A percentile compares a stretch with the other conserved stretches of the same genome.
phyloP scores from a whole-genome alignment of 2,113 vertebrate species.

The Vimba vimba region DNA sequence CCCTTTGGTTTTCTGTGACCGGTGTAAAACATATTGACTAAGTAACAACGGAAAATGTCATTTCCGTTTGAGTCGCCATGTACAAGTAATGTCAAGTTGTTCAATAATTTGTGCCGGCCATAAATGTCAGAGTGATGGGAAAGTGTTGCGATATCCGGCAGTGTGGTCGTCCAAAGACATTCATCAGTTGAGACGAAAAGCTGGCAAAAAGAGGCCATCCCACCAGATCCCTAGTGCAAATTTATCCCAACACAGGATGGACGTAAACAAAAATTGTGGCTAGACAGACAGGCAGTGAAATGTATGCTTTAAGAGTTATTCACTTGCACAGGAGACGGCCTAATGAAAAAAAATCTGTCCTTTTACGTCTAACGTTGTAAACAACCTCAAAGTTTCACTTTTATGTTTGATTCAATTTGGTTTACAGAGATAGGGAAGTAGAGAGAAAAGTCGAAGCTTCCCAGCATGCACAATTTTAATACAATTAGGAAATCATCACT shows the following conservation, averaged over 20 bases:
- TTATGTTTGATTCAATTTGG: constrained; percentile 25
- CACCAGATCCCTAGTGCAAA: not conserved
- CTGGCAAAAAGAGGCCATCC: constrained; percentile 19
- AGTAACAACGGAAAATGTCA: constrained; percentile 31
- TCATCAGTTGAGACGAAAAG: constrained; percentile 35
- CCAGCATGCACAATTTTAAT: constrained; percentile 18
- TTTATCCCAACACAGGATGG: not conserved
- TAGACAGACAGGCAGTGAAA: not conserved
- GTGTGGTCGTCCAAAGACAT: constrained; percentile 12
- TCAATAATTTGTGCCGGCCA: constrained; percentile 32
- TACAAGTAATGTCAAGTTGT: constrained; percentile 28
- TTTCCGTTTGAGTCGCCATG: constrained; percentile 8
- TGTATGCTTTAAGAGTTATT: constrained; percentile 9
- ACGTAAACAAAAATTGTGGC: not conserved
- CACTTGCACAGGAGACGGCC: not conserved
- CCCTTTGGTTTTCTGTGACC: constrained; percentile 35
- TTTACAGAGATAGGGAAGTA: constrained; percentile 14
- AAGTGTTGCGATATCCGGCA: constrained; percentile 9
- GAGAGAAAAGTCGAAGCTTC: not conserved
- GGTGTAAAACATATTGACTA: constrained; percentile 52
- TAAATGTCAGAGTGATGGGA: constrained; percentile 46
- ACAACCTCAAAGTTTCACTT: constrained; percentile 7
- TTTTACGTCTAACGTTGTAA: not conserved
- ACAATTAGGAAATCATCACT: constrained; percentile 38
- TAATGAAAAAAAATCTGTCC: not conserved